Conservation (phyloP, 2,797 vertebrate genomes). For the Heterohyrax brucei region DNA sequence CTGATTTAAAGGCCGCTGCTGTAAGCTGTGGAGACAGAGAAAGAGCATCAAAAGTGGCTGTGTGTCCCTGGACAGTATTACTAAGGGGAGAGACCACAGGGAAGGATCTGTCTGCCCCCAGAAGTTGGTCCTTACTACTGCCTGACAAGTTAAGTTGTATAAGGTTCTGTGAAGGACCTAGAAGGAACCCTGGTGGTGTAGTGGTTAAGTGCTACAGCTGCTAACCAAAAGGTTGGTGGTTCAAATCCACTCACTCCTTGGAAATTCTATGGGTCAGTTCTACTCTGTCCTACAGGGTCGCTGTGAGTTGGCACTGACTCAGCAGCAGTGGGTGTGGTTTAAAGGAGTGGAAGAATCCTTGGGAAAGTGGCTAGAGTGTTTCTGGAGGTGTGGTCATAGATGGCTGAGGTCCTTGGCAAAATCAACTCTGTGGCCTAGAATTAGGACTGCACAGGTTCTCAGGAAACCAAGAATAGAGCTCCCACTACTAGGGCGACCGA, state of each 20-base stretch:
- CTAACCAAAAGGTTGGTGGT: too few species aligned
- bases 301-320: too few species aligned
- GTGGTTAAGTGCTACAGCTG: too few species aligned
- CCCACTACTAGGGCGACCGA: background rate
- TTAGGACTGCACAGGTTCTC: background rate
- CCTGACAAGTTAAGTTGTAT: background rate
- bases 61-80: background rate
- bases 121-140: background rate
- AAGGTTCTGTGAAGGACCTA: background rate
- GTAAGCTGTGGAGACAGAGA: background rate
- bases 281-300: too few species aligned
- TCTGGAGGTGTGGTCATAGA: background rate
- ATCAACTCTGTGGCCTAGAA: background rate
- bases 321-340: background rate
- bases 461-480: background rate
- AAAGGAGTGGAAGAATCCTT: background rate
- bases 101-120: background rate
- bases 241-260: too few species aligned
- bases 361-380: background rate
- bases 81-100: background rate
- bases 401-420: background rate
- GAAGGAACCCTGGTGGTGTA: too few species aligned
- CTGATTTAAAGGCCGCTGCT: background rate
- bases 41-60: background rate
- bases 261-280: too few species aligned